Conservation (phyloP, 2,888 invertebrate genomes). For the Drosophila falleni region DNA sequence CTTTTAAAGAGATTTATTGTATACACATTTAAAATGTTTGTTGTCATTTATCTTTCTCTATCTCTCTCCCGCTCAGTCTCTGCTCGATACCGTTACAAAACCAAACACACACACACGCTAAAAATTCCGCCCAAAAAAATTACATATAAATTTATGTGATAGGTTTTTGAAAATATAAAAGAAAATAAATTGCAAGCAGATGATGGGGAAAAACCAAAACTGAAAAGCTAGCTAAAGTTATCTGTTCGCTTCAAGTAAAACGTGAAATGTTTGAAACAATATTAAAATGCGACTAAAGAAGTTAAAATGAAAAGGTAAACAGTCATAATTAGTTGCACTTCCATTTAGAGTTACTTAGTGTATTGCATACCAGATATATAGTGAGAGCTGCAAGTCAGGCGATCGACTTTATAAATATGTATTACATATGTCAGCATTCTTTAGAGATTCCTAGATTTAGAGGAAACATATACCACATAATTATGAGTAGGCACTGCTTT, state of each 20-base stretch:
- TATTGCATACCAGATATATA: slow-evolving; percentile 48
- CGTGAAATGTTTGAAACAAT: slow-evolving; percentile 8
- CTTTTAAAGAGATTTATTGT: slow-evolving; percentile 68
- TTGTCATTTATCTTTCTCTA: slow-evolving; percentile 32
- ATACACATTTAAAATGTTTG: slow-evolving; percentile 48
- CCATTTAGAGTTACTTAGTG: slow-evolving; percentile 59
- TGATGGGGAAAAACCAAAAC: slow-evolving; percentile 30
- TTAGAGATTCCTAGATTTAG: slow-evolving; percentile 38
- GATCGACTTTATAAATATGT: slow-evolving; percentile 2
- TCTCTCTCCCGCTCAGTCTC: slow-evolving; percentile 2
- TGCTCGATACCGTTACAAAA: slow-evolving; percentile 12
- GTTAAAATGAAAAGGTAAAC: not conserved
- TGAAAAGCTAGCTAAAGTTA: slow-evolving; percentile 19
- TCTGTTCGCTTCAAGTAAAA: slow-evolving; percentile 13
- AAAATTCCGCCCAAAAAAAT: slow-evolving; percentile 78
- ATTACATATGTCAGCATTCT: slow-evolving; percentile 22
- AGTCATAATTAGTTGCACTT: slow-evolving; percentile 32
- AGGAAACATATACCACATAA: slow-evolving; percentile 19
- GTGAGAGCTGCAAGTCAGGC: slow-evolving; percentile 24
- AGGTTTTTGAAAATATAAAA: slow-evolving; percentile 75
- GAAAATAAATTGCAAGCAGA: slow-evolving; percentile 26
- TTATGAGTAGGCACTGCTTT: slow-evolving; percentile 50
- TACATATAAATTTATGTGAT: slow-evolving; percentile 82
- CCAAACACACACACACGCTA: slow-evolving; percentile 69
- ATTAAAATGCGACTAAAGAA: slow-evolving; percentile 8